Conservation (phyloP, 2,113 vertebrate species). For the Cochlearius cochlearius region DNA sequence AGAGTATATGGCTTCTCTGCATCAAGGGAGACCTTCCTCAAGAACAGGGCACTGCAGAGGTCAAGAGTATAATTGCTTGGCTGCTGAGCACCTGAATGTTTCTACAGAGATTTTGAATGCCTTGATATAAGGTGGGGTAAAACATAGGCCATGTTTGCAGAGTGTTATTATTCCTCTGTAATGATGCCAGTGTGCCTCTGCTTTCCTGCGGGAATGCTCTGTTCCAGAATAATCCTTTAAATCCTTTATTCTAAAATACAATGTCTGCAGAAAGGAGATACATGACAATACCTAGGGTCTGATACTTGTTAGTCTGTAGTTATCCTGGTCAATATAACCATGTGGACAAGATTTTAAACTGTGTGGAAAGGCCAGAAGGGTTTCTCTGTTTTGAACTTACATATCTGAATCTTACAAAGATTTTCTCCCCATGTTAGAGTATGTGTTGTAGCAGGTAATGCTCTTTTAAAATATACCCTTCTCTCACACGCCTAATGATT, state of each 20-base stretch:
- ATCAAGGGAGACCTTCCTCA: constrained; percentile 18
- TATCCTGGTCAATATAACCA: neutral
- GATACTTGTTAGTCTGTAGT: neutral
- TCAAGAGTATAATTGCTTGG: constrained; percentile 13
- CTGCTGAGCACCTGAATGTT: constrained; percentile 18
- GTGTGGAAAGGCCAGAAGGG: neutral
- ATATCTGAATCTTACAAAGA: neutral
- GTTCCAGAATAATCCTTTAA: constrained; percentile 27
- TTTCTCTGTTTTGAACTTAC: neutral
- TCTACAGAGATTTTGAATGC: constrained; percentile 1
- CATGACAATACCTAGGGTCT: neutral
- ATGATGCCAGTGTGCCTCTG: neutral
- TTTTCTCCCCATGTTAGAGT: neutral
- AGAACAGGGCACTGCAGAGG: constrained; percentile 5
- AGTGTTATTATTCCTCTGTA: constrained; percentile 12
- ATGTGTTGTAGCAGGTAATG: neutral
- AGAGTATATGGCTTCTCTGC: neutral
- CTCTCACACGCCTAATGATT: neutral
- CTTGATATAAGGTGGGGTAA: constrained; percentile 25
- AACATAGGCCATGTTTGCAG: constrained; percentile 16
- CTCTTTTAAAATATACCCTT: neutral
- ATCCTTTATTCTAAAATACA: constrained; percentile 13
- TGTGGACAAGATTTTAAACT: neutral
- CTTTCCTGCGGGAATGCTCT: constrained; percentile 33
- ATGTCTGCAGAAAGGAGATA: neutral